Percentiles rank a stretch among this genome's conserved stretches.
phyloP scores from a whole-genome alignment of 2,888 invertebrate genomes.

The Melinaea menophilus region DNA sequence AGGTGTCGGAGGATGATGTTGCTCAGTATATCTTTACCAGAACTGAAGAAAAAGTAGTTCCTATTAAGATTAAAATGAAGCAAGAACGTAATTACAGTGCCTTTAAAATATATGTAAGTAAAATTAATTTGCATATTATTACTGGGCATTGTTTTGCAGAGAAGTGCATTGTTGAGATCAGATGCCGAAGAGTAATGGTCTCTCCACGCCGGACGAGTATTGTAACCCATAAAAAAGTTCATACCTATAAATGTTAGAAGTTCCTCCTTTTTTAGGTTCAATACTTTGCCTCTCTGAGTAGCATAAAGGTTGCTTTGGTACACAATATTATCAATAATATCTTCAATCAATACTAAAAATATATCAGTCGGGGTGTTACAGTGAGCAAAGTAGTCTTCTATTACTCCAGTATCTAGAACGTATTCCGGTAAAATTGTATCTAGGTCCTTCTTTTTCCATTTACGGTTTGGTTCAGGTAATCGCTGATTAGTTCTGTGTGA shows the following conservation, averaged over 20 bases:
- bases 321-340: conserved; percentile 33
- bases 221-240: conserved; percentile 29
- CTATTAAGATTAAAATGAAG: too few species aligned
- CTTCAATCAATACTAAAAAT: conserved; percentile 33
- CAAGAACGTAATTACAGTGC: too few species aligned
- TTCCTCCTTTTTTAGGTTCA: conserved; percentile 36
- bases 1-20: too few species aligned
- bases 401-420: conserved; percentile 29
- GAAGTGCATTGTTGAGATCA: conserved; percentile 30
- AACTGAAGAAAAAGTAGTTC: too few species aligned
- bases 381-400: conserved; percentile 32
- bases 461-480: too few species aligned
- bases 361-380: conserved; percentile 32
- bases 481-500: conserved; percentile 31
- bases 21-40: too few species aligned
- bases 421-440: conserved; percentile 33
- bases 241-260: conserved; percentile 35
- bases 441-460: conserved; percentile 18
- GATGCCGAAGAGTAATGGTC: conserved; percentile 32
- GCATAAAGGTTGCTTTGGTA: conserved; percentile 37
- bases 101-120: too few species aligned
- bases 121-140: too few species aligned
- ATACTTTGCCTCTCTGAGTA: conserved; percentile 33
- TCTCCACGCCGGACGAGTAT: conserved; percentile 30
- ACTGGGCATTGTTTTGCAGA: conserved; percentile 32